Percentiles rank a stretch among this genome's conserved stretches.
Evolutionary conservation across 2,113 vertebrate genomes (phyloP).

Genomic region (Eurystomus gularis): DNA sequence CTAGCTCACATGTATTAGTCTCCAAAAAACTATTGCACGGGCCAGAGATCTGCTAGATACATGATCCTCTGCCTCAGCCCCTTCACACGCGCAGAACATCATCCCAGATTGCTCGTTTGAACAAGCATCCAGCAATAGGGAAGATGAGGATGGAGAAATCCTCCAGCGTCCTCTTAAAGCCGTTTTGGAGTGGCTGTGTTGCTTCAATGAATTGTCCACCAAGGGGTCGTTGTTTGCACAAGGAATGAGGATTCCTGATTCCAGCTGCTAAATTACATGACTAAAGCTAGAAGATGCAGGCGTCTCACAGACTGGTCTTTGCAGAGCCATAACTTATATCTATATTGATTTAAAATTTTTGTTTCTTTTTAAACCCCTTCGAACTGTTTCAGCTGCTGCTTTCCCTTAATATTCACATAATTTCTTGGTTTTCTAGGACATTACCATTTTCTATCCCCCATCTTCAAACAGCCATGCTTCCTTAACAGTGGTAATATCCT

Average conservation of each 20-base stretch:
- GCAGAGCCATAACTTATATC: background rate
- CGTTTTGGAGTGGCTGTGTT: background rate
- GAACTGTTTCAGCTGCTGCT: background rate
- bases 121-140: background rate
- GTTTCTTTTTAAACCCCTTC: background rate
- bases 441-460: background rate
- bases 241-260: background rate
- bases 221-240: background rate
- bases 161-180: background rate
- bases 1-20: too few relatives aligned
- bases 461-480: background rate
- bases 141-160: background rate
- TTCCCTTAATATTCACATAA: background rate
- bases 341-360: background rate
- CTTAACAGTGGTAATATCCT: background rate
- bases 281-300: background rate
- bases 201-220: background rate
- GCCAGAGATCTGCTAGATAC: background rate
- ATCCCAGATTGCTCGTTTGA: background rate
- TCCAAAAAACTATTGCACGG: background rate
- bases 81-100: background rate
- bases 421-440: background rate
- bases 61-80: background rate
- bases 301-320: background rate
- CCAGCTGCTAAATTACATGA: background rate